Percentiles rank a stretch among this genome's conserved stretches.
These are phyloP conservation scores for Brotula barbata DNA, from an alignment of 2,797 vertebrate genomes.

Conservation along the genomic window DNA sequence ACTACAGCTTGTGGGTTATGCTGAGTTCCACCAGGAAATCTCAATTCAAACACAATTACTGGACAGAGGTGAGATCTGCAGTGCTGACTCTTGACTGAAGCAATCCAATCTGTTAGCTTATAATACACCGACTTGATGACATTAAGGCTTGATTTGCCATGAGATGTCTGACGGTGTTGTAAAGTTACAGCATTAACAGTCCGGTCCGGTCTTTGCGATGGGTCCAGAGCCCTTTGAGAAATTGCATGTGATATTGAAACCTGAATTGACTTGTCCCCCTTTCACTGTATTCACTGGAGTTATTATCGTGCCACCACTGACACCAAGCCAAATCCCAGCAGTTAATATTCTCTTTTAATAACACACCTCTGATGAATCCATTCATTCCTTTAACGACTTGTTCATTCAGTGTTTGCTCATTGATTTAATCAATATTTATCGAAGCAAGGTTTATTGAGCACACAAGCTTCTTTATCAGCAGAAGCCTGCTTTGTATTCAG, in stretches of 20 bases:
- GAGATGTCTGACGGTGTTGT: no score
- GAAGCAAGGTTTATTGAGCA: conserved; percentile 5
- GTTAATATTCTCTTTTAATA: conserved; percentile 13
- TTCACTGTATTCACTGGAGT: no score
- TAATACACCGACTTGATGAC: no score
- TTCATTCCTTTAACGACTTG: neutral
- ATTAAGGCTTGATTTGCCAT: no score
- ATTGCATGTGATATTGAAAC: no score
- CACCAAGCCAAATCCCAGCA: conserved; percentile 6
- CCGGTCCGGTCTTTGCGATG: no score
- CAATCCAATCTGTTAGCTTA: no score
- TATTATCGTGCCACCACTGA: neutral
- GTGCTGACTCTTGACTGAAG: no score
- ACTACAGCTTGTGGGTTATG: conserved; percentile 15
- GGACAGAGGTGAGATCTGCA: no score
- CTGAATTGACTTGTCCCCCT: no score
- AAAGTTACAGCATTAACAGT: no score
- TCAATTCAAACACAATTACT: neutral
- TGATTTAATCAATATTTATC: conserved; percentile 28
- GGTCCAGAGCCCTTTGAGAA: no score
- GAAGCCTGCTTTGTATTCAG: neutral
- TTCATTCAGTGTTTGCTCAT: conserved; percentile 2
- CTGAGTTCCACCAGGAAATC: conserved; percentile 17
- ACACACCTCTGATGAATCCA: conserved; percentile 8
- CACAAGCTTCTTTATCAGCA: conserved; percentile 14